These are phyloP conservation scores for Accipiter virgatus DNA, from an alignment of 2,113 vertebrate species.

Conservation along the genomic window DNA sequence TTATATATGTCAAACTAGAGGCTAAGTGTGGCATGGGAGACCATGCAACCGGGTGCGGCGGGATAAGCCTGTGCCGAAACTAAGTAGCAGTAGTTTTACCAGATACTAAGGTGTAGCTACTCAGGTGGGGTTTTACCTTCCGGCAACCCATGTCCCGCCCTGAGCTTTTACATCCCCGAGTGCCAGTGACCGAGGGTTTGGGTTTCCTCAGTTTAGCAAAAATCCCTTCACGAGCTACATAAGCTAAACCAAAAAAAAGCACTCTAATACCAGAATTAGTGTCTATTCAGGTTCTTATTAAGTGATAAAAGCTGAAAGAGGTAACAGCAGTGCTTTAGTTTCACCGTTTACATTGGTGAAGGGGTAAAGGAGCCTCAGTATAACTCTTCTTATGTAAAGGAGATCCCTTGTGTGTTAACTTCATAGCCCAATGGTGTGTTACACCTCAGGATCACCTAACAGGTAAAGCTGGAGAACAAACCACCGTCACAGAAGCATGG, in stretches of 20 bases:
- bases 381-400: neutral
- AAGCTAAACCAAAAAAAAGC: neutral
- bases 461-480: neutral
- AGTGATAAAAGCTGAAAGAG: neutral
- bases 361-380: neutral
- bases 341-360: neutral
- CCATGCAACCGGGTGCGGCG: neutral
- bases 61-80: neutral
- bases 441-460: neutral
- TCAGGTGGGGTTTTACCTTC: neutral
- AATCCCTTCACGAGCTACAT: neutral
- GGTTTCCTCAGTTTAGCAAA: neutral
- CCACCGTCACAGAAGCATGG: neutral
- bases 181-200: neutral
- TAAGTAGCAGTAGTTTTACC: neutral
- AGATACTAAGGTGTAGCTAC: neutral
- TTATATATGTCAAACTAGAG: neutral
- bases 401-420: neutral
- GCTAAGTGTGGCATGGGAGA: neutral
- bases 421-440: neutral
- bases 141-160: neutral
- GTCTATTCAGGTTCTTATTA: neutral
- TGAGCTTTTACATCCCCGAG: neutral
- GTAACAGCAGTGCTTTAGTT: neutral
- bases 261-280: neutral